Evolutionary conservation across 1,140 invertebrate species (phyloP).

Genomic region (Antheraea mylitta): DNA sequence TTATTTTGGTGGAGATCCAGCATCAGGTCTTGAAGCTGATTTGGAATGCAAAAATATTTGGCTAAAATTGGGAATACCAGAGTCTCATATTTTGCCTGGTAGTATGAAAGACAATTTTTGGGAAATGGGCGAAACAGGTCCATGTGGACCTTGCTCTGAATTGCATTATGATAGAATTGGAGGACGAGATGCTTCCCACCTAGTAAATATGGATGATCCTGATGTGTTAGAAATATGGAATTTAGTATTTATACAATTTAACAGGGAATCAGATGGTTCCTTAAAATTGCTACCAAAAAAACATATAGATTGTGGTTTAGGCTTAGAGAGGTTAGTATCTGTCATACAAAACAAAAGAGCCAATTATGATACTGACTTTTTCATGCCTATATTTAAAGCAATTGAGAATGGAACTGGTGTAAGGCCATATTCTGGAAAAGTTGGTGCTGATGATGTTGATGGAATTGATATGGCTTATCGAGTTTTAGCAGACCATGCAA

Average conservation of each 20-base stretch:
- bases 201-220: constrained; percentile 99
- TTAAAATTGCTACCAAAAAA: constrained; percentile 94
- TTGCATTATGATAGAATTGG: constrained; percentile 99
- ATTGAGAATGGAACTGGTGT: constrained; percentile 94
- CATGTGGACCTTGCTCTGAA: constrained; percentile 99
- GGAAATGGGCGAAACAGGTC: constrained; percentile 99
- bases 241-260: constrained; percentile 99
- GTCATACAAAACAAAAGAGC: constrained; percentile 98
- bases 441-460: constrained; percentile 94
- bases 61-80: constrained; percentile 85
- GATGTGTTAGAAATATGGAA: constrained; percentile 99
- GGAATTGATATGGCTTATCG: constrained; percentile 99
- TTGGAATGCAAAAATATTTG: constrained; percentile 91
- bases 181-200: constrained; percentile 91
- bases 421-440: constrained; percentile 91
- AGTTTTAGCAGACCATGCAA: constrained; percentile 98
- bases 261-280: constrained; percentile 93
- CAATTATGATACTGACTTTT: constrained; percentile 99
- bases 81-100: constrained; percentile 93
- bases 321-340: constrained; percentile 97
- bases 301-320: constrained; percentile 99
- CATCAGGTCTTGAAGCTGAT: constrained; percentile 93
- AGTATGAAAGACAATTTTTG: constrained; percentile 99
- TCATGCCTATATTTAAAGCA: constrained; percentile 94
- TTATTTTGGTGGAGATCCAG: constrained; percentile 97